Conservation (phyloP, 2,113 vertebrate species). For the Mormyrus lacerda region DNA sequence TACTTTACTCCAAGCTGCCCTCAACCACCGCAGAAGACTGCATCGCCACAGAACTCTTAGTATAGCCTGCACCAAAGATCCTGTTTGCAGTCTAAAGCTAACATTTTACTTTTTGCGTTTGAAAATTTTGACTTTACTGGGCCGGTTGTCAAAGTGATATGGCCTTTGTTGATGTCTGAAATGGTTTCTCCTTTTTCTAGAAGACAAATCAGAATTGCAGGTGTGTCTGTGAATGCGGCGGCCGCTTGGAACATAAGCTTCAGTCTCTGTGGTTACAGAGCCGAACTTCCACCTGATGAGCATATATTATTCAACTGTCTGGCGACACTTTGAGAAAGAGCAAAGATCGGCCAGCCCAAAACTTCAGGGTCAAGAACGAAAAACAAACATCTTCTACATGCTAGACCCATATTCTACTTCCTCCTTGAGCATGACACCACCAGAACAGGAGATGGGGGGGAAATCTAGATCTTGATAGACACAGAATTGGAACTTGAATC, state of each 20-base stretch:
- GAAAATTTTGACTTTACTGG: neutral
- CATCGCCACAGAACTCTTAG: neutral
- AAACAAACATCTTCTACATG: neutral
- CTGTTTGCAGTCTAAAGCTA: neutral
- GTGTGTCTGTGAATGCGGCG: neutral
- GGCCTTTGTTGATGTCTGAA: neutral
- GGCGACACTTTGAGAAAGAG: neutral
- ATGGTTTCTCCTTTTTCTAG: neutral
- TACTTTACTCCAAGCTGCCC: neutral
- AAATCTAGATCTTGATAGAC: neutral
- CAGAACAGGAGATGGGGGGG: neutral
- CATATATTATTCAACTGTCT: neutral
- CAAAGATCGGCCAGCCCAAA: neutral
- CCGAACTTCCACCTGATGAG: neutral
- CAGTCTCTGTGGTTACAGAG: neutral
- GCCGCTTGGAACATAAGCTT: neutral
- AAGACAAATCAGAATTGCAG: neutral
- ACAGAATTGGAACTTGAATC: neutral
- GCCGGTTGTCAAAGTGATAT: neutral
- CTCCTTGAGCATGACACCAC: neutral
- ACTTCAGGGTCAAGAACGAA: neutral
- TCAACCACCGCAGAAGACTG: neutral
- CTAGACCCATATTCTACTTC: neutral
- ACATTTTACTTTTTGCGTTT: neutral
- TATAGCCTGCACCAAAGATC: neutral